Percentiles rank a stretch among this genome's conserved stretches.
Conservation (phyloP, 2,797 vertebrate genomes). For the Zenarchopterus dispar region DNA sequence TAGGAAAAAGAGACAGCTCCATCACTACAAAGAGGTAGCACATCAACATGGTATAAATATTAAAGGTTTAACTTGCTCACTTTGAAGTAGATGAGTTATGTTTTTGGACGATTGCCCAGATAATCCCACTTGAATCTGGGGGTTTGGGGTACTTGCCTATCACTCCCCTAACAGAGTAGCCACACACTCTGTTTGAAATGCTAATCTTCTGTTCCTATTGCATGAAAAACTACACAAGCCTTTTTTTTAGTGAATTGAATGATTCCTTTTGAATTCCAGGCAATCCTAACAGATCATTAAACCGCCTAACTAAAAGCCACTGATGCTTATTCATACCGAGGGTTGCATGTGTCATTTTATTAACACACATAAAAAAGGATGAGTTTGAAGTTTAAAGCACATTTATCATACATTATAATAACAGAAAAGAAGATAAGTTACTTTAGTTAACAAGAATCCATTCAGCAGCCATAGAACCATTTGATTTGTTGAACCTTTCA, state of each 20-base stretch:
- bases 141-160: not conserved
- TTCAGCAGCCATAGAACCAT: slow-evolving; percentile 12
- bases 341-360: not conserved
- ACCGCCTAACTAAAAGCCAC: not conserved
- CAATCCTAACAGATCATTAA: not conserved
- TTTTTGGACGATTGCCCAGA: slow-evolving; percentile 20
- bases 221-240: slow-evolving; percentile 6
- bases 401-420: slow-evolving; percentile 1
- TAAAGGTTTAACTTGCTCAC: slow-evolving; percentile 35
- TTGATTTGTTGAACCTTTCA: not conserved
- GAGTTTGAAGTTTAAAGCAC: not conserved
- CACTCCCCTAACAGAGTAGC: not conserved
- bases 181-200: slow-evolving; percentile 26
- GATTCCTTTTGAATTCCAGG: not conserved
- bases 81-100: slow-evolving; percentile 23
- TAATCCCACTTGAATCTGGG: slow-evolving; percentile 12
- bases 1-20: slow-evolving; percentile 45
- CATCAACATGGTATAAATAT: slow-evolving; percentile 13
- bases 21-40: slow-evolving; percentile 47
- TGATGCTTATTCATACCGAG: slow-evolving; percentile 2
- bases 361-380: not conserved
- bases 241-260: slow-evolving; percentile 5
- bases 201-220: slow-evolving; percentile 8
- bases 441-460: not conserved
- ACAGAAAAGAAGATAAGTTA: not conserved